These are phyloP conservation scores for Aptenodytes forsteri DNA, from an alignment of 2,113 vertebrate species.

Conservation along the genomic window DNA sequence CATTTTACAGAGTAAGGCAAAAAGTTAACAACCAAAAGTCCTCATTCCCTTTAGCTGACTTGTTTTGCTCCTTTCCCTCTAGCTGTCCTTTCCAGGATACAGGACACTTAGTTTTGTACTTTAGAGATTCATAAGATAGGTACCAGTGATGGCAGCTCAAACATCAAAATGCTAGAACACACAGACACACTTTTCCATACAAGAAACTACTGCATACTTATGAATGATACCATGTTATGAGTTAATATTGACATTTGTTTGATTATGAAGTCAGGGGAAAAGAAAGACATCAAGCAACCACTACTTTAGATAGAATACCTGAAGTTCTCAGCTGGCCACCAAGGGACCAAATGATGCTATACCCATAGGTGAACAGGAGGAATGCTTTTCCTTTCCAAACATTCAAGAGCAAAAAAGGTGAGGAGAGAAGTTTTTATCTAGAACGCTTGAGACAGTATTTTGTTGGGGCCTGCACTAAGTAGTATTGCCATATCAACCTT, in stretches of 20 bases:
- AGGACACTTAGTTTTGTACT: background rate
- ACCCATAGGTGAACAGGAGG: background rate
- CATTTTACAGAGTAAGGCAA: background rate
- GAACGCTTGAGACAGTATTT: background rate
- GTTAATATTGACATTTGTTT: background rate
- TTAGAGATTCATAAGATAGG: background rate
- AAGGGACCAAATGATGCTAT: background rate
- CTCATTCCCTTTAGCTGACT: background rate
- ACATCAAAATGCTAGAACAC: background rate
- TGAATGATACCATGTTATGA: accelerated
- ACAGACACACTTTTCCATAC: background rate
- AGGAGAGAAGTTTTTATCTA: background rate
- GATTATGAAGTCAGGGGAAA: background rate
- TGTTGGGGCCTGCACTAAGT: background rate
- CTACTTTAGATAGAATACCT: background rate
- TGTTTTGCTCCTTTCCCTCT: background rate
- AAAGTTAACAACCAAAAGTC: background rate
- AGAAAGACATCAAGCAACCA: background rate
- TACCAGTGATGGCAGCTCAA: background rate
- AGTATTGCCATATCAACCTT: background rate
- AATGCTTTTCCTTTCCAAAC: background rate
- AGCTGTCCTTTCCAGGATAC: background rate
- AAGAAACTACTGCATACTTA: background rate
- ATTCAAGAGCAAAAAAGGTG: background rate
- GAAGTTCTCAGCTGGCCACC: background rate